phyloP scores from a whole-genome alignment of 2,888 invertebrate species.

The Eudemis profundana region DNA sequence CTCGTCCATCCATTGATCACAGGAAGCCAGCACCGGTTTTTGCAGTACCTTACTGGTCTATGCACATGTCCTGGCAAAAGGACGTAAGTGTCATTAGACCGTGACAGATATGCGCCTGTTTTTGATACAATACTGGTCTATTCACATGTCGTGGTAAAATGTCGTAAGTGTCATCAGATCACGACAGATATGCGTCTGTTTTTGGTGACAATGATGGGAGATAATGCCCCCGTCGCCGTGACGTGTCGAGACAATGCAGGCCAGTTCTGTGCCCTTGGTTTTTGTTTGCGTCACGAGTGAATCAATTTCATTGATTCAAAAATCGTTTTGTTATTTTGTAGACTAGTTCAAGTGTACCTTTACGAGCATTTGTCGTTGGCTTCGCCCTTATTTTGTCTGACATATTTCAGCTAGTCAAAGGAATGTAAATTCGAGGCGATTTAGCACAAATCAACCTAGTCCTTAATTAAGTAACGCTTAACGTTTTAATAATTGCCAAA shows the following conservation, averaged over 20 bases:
- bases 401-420: too few relatives aligned
- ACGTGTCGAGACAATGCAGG: slow-evolving; percentile 43
- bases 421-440: too few relatives aligned
- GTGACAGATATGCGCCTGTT: slow-evolving; percentile 2
- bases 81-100: neutral
- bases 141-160: neutral
- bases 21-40: slow-evolving; percentile 33
- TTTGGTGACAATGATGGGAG: neutral
- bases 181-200: neutral
- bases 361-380: too few relatives aligned
- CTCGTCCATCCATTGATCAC: slow-evolving; percentile 27
- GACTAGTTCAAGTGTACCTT: neutral
- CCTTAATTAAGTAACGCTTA: too few relatives aligned
- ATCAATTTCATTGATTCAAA: slow-evolving; percentile 31
- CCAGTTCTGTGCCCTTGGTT: slow-evolving; percentile 30
- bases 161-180: neutral
- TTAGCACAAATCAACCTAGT: too few relatives aligned
- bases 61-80: neutral
- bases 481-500: too few relatives aligned
- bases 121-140: slow-evolving; percentile 1
- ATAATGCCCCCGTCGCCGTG: slow-evolving; percentile 49
- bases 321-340: slow-evolving; percentile 12
- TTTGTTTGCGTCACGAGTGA: slow-evolving; percentile 22
- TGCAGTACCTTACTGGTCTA: slow-evolving; percentile 38
- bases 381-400: too few relatives aligned